phyloP scores from a whole-genome alignment of 2,888 invertebrate genomes.

The Drosophila affinis region DNA sequence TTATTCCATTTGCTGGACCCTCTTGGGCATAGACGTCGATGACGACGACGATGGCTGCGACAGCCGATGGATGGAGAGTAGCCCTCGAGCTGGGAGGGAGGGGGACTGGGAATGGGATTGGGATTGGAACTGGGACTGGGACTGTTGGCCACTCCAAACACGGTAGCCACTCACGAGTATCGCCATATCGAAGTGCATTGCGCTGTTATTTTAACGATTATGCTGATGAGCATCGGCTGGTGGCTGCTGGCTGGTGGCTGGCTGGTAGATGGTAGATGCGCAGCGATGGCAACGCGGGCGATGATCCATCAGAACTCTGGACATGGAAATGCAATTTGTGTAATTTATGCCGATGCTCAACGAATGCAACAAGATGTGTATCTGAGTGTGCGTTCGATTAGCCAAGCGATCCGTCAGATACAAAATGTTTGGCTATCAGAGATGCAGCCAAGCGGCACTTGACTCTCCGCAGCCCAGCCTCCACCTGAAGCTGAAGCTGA shows the following conservation, averaged over 20 bases:
- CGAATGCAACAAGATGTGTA: conserved; percentile 42
- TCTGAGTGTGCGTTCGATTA: conserved; percentile 66
- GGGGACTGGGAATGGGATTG: background rate
- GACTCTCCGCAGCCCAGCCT: conserved; percentile 35
- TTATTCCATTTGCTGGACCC: conserved; percentile 44
- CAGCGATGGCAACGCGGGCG: conserved; percentile 65
- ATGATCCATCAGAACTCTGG: conserved; percentile 75
- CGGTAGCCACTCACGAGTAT: conserved; percentile 69
- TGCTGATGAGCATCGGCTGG: conserved; percentile 69
- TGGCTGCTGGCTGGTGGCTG: too few species aligned
- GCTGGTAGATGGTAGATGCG: background rate
- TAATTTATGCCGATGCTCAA: conserved; percentile 66
- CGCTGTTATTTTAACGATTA: conserved; percentile 81
- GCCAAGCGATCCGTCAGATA: conserved; percentile 71
- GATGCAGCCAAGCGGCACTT: conserved; percentile 48
- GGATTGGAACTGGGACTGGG: background rate
- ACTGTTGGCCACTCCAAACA: conserved; percentile 43
- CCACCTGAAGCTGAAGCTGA: conserved; percentile 1
- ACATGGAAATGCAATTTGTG: conserved; percentile 82
- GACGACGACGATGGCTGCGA: conserved; percentile 28
- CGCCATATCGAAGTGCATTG: conserved; percentile 71
- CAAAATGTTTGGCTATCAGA: conserved; percentile 69
- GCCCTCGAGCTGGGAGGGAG: background rate
- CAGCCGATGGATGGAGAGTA: conserved; percentile 18
- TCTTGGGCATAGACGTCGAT: conserved; percentile 53